These are phyloP conservation scores for Formicarius rufipectus DNA, from an alignment of 2,113 vertebrate genomes.

Conservation along the genomic window DNA sequence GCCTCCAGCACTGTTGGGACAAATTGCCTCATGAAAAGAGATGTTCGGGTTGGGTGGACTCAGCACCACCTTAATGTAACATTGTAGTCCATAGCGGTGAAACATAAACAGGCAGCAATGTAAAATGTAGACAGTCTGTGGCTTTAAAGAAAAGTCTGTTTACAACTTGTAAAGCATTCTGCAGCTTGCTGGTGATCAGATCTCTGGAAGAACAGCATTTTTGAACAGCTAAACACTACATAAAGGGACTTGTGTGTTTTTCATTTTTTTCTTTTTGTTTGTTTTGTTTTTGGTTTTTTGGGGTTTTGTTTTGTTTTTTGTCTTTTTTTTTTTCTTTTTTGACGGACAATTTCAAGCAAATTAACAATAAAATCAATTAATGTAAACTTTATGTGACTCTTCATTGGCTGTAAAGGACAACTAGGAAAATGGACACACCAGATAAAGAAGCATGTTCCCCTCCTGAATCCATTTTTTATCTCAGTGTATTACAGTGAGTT, in stretches of 20 bases:
- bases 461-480: constrained; percentile 20
- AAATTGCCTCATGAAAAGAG: background rate
- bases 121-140: background rate
- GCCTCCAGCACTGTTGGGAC: background rate
- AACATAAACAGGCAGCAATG: background rate
- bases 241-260: background rate
- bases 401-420: background rate
- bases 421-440: background rate
- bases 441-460: background rate
- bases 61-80: background rate
- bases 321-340: background rate
- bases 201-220: background rate
- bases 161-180: background rate
- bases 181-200: background rate
- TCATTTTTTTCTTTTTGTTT: background rate
- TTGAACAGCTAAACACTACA: background rate
- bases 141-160: background rate
- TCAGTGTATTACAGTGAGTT: background rate
- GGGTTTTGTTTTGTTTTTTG: too few species aligned
- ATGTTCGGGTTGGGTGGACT: background rate
- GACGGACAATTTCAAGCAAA: background rate
- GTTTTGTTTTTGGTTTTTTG: too few species aligned
- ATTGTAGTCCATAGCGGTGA: background rate
- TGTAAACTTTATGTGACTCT: background rate
- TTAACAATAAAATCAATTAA: background rate